phyloP scores from a whole-genome alignment of 1,140 invertebrate genomes.

The Penaeus vannamei region DNA sequence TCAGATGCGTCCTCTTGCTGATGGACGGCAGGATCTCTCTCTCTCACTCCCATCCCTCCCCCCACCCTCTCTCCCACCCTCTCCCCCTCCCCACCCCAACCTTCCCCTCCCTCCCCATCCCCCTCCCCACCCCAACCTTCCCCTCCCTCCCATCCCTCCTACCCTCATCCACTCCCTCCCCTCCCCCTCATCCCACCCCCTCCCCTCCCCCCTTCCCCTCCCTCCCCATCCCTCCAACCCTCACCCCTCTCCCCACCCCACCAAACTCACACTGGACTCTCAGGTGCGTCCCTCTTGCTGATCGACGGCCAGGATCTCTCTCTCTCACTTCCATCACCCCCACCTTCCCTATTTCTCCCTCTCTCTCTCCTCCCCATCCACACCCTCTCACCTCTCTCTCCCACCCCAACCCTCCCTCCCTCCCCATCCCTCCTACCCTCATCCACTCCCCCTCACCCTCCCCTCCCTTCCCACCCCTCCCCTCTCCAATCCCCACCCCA shows the following conservation, averaged over 20 bases:
- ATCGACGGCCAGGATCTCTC: slow-evolving; percentile 87
- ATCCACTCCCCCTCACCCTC: not conserved
- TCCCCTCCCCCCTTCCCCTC: not conserved
- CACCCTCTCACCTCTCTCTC: not conserved
- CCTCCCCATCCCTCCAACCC: not conserved
- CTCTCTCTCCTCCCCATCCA: not conserved
- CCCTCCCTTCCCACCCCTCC: not conserved
- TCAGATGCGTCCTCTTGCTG: no score
- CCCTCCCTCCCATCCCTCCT: not conserved
- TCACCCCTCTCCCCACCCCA: not conserved
- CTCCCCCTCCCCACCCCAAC: no score
- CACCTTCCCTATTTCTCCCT: not conserved
- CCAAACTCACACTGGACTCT: slow-evolving; percentile 88
- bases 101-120: no score
- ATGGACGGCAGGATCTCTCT: no score
- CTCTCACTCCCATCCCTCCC: no score
- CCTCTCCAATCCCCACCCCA: not conserved
- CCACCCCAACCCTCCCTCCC: not conserved
- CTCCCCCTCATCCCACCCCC: not conserved
- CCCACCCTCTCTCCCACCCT: no score
- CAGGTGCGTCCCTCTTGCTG: slow-evolving; percentile 85
- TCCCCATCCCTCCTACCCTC: not conserved
- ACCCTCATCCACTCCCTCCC: no score
- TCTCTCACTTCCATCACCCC: not conserved
- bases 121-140: not conserved